phyloP scores from a whole-genome alignment of 1,140 invertebrate species.

The Babylonia areolata region DNA sequence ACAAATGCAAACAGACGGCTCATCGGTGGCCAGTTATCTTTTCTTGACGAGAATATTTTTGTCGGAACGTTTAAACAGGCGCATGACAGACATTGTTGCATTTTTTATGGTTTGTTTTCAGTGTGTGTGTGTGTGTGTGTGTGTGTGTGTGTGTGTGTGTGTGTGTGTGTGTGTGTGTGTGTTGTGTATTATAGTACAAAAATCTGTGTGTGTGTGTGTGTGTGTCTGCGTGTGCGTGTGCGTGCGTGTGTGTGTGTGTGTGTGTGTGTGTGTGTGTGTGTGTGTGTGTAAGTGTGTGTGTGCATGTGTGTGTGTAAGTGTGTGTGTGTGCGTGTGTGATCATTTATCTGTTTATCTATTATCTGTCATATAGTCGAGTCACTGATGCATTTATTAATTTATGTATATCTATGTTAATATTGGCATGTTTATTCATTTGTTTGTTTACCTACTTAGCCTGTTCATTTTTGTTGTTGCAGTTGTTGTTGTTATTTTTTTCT shows the following conservation, averaged over 20 bases:
- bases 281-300: slow-evolving; percentile 9
- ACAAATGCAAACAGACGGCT: too few relatives aligned
- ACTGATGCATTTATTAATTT: too few relatives aligned
- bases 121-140: neutral
- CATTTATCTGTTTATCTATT: neutral
- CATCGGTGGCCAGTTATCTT: too few relatives aligned
- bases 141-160: neutral
- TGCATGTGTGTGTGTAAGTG: neutral
- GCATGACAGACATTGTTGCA: too few relatives aligned
- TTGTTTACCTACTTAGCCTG: neutral
- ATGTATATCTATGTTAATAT: neutral
- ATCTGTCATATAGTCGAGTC: too few relatives aligned
- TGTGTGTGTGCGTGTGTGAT: slow-evolving; percentile 20
- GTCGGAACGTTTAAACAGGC: too few relatives aligned
- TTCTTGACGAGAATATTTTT: too few relatives aligned
- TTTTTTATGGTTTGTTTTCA: neutral
- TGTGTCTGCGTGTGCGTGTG: too few relatives aligned
- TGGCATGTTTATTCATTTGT: neutral
- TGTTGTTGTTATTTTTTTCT: neutral
- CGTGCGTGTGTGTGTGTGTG: neutral
- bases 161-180: neutral
- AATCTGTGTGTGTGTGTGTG: neutral
- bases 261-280: neutral
- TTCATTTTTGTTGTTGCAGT: neutral
- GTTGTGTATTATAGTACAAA: too few relatives aligned